These are phyloP conservation scores for Notocelia uddmanniana DNA, from an alignment of 2,888 invertebrate species.

Conservation along the genomic window DNA sequence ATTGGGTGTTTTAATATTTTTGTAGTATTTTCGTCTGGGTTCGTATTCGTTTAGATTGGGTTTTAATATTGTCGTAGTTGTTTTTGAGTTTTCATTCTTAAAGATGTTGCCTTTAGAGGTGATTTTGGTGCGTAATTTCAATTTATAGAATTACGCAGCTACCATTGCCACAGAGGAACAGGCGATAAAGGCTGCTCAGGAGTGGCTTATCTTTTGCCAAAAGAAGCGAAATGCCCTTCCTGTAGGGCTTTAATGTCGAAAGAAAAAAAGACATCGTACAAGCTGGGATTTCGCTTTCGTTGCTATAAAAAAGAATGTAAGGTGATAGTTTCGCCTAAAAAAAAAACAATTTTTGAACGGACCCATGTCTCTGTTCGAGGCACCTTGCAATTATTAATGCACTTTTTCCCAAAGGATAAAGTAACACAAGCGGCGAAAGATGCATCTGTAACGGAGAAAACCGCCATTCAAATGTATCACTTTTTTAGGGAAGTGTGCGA, in stretches of 20 bases:
- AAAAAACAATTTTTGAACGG: neutral
- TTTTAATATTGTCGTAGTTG: too few relatives aligned
- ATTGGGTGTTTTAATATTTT: neutral
- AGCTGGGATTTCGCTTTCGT: neutral
- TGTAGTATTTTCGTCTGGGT: too few relatives aligned
- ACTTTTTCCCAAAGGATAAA: neutral
- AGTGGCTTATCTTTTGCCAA: slow-evolving; percentile 17
- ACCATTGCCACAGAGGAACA: slow-evolving; percentile 2
- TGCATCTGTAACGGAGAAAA: neutral
- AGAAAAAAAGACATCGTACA: slow-evolving; percentile 3
- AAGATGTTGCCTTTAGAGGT: slow-evolving; percentile 1
- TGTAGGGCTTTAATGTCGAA: neutral
- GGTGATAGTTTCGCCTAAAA: neutral
- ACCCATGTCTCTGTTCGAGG: neutral
- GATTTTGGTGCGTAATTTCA: slow-evolving; percentile 14
- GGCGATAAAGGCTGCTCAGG: slow-evolving; percentile 6
- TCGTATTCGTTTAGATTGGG: too few relatives aligned
- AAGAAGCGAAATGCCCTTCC: neutral
- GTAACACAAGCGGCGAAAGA: neutral
- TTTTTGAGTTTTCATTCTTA: neutral
- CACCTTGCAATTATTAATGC: neutral
- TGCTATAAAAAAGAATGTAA: slow-evolving; percentile 1
- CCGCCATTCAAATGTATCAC: neutral
- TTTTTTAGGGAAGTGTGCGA: neutral
- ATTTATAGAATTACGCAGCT: slow-evolving; percentile 2